Conservation (phyloP, 2,797 vertebrate genomes). For the Xiphophorus birchmanni region DNA sequence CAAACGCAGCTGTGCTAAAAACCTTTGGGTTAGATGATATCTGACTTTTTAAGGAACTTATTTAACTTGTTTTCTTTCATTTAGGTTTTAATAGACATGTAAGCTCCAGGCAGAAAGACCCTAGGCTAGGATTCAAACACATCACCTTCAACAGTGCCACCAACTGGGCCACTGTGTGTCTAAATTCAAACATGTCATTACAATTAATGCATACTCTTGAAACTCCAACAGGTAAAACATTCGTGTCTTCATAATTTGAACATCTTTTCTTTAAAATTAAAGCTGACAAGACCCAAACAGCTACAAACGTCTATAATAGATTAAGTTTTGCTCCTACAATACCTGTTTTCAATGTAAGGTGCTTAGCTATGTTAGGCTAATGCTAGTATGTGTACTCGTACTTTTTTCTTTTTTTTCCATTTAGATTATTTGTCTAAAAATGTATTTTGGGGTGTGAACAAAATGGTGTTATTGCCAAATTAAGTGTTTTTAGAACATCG, state of each 20-base stretch:
- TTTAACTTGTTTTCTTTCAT: background rate
- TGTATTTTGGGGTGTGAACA: background rate
- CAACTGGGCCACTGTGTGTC: background rate
- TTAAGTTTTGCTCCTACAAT: background rate
- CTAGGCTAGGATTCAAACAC: too few relatives aligned
- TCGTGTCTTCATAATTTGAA: background rate
- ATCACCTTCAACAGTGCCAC: too few relatives aligned
- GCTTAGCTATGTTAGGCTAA: background rate
- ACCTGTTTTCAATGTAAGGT: background rate
- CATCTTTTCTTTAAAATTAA: background rate
- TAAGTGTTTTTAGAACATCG: background rate
- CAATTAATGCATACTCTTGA: background rate
- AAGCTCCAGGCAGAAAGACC: too few relatives aligned
- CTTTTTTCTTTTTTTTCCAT: background rate
- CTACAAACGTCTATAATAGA: background rate
- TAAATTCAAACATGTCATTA: background rate
- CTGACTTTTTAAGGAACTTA: background rate
- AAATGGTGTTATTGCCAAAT: background rate
- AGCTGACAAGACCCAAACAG: background rate
- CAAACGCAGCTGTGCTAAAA: background rate
- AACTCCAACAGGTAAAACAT: background rate
- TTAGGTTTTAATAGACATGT: background rate
- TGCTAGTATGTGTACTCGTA: background rate
- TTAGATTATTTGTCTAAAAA: background rate
- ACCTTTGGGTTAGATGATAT: background rate